Conservation (phyloP, 2,797 vertebrate genomes). For the Microctenopoma stevenorrisi region DNA sequence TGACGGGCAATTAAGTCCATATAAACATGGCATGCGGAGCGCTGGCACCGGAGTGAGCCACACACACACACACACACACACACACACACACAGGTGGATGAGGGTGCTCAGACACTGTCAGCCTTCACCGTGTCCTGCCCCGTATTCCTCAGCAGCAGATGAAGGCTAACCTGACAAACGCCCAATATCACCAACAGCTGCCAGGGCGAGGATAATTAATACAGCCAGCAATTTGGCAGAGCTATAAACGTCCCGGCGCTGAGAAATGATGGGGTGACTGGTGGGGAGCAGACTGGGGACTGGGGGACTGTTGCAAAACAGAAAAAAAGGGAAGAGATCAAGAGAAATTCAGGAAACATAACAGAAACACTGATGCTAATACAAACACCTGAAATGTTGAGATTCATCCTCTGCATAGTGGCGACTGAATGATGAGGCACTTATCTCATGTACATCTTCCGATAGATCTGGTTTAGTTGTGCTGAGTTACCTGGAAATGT, state of each 20-base stretch:
- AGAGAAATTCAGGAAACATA: constrained; percentile 8
- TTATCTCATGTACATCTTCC: too few species aligned
- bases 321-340: background rate
- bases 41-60: constrained; percentile 67
- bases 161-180: constrained; percentile 87
- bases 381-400: constrained; percentile 5
- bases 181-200: constrained; percentile 69
- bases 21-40: constrained; percentile 70
- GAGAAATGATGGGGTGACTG: constrained; percentile 34
- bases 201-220: constrained; percentile 80
- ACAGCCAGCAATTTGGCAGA: constrained; percentile 80
- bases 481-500: too few species aligned
- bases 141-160: constrained; percentile 66
- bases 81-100: constrained; percentile 35
- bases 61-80: constrained; percentile 31
- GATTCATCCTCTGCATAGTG: too few species aligned
- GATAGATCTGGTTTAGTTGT: too few species aligned
- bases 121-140: constrained; percentile 56
- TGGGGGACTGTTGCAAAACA: constrained; percentile 13
- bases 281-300: constrained; percentile 11
- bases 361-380: background rate
- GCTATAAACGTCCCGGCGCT: constrained; percentile 71
- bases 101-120: constrained; percentile 46
- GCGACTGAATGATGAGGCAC: background rate
- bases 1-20: constrained; percentile 71